Evolutionary conservation across 2,888 invertebrate genomes (phyloP).

Genomic region (Heteromurus nitidus): DNA sequence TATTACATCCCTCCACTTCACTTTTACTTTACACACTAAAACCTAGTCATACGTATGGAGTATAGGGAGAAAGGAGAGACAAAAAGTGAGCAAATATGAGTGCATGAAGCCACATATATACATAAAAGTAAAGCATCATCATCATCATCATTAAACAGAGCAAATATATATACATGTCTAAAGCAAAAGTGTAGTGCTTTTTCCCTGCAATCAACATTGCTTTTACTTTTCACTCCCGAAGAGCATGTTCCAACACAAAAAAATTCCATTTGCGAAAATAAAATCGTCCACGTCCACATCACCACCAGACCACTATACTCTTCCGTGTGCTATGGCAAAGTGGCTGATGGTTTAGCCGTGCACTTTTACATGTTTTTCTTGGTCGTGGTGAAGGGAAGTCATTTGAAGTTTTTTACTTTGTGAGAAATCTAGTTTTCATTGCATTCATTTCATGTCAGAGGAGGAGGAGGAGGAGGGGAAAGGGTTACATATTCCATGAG

Average conservation of each 20-base stretch:
- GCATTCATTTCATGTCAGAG: too few relatives aligned
- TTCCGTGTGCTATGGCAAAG: not conserved
- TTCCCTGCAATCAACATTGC: conserved; percentile 20
- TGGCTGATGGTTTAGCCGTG: not conserved
- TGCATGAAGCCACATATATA: not conserved
- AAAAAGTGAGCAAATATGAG: conserved; percentile 13
- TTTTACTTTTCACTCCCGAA: conserved; percentile 7
- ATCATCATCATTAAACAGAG: conserved; percentile 30
- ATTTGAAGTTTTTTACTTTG: conserved; percentile 38
- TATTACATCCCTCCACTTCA: not conserved
- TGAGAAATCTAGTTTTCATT: conserved; percentile 19
- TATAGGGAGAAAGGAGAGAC: not conserved
- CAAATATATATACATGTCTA: conserved; percentile 22
- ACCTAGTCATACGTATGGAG: too few relatives aligned
- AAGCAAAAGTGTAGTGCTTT: conserved; percentile 21
- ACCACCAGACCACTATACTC: too few relatives aligned
- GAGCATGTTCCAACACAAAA: too few relatives aligned
- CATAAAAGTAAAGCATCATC: not conserved
- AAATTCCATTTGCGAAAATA: conserved; percentile 13
- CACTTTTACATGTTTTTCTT: not conserved
- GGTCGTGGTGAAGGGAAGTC: conserved; percentile 19
- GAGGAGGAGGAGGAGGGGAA: too few relatives aligned
- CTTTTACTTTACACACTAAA: not conserved
- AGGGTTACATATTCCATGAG: conserved; percentile 7
- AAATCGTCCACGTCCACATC: too few relatives aligned